phyloP scores from a whole-genome alignment of 2,797 vertebrate species.

The Vipera ursinii region DNA sequence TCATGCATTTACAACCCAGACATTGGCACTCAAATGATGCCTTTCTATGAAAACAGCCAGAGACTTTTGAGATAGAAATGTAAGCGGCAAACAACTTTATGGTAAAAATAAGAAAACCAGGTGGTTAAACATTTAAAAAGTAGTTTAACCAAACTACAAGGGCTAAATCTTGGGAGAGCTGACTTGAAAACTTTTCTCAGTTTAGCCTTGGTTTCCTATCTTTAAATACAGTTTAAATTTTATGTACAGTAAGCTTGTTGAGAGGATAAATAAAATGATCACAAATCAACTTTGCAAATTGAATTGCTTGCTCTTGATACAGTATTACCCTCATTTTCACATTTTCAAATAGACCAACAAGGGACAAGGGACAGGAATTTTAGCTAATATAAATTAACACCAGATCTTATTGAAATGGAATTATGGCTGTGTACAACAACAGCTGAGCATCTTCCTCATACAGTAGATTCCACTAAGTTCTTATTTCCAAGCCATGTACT shows the following conservation, averaged over 20 bases:
- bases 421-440: background rate
- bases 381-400: constrained; percentile 3
- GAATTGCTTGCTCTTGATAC: background rate
- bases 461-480: background rate
- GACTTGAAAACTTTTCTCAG: background rate
- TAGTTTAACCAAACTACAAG: background rate
- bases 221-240: background rate
- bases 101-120: background rate
- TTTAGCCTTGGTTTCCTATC: background rate
- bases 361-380: background rate
- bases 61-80: background rate
- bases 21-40: background rate
- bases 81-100: background rate
- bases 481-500: background rate
- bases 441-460: constrained; percentile 15
- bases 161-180: background rate
- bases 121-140: background rate
- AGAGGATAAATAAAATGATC: background rate
- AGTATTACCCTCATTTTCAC: background rate
- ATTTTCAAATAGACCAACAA: background rate
- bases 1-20: background rate
- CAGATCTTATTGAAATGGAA: constrained; percentile 4
- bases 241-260: background rate
- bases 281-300: background rate
- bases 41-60: background rate